Percentiles rank a stretch among this genome's conserved stretches.
phyloP scores from a whole-genome alignment of 1,140 invertebrate species.

The Achroia grisella region DNA sequence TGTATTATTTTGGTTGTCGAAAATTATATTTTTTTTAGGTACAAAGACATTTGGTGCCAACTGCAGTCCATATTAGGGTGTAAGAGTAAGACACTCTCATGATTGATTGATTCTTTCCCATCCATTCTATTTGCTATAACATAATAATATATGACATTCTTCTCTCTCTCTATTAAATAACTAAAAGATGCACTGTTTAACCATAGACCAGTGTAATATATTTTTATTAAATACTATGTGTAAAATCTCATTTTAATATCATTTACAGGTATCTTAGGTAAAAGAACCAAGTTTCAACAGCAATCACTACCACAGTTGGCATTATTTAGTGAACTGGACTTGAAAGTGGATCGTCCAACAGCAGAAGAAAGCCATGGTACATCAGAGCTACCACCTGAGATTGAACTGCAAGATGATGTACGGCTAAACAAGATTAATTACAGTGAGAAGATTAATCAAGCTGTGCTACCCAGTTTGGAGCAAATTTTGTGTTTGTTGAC shows the following conservation, averaged over 20 bases:
- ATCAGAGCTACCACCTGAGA: constrained; percentile 75
- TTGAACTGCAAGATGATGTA: constrained; percentile 88
- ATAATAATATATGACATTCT: too few relatives aligned
- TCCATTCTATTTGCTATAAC: too few relatives aligned
- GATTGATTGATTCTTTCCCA: too few relatives aligned
- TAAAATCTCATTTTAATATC: not conserved
- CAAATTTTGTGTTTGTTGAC: constrained; percentile 83
- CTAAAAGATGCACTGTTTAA: too few relatives aligned
- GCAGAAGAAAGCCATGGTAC: constrained; percentile 63
- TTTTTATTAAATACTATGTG: too few relatives aligned
- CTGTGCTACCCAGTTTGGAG: constrained; percentile 80
- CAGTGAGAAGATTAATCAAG: constrained; percentile 74
- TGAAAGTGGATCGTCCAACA: constrained; percentile 49
- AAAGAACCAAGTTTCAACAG: constrained; percentile 91
- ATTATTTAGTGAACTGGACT: constrained; percentile 76
- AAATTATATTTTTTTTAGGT: too few relatives aligned
- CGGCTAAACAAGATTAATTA: constrained; percentile 86
- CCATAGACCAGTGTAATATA: too few relatives aligned
- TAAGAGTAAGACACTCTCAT: too few relatives aligned
- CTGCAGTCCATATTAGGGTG: too few relatives aligned
- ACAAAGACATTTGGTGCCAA: too few relatives aligned
- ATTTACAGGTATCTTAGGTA: constrained; percentile 84
- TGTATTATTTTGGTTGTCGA: too few relatives aligned
- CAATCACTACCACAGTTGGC: constrained; percentile 87
- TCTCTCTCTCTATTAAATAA: too few relatives aligned